A percentile compares a stretch with the other conserved stretches of the same genome.
Conservation (phyloP, 2,888 invertebrate genomes). For the Steinernema scapterisci region DNA sequence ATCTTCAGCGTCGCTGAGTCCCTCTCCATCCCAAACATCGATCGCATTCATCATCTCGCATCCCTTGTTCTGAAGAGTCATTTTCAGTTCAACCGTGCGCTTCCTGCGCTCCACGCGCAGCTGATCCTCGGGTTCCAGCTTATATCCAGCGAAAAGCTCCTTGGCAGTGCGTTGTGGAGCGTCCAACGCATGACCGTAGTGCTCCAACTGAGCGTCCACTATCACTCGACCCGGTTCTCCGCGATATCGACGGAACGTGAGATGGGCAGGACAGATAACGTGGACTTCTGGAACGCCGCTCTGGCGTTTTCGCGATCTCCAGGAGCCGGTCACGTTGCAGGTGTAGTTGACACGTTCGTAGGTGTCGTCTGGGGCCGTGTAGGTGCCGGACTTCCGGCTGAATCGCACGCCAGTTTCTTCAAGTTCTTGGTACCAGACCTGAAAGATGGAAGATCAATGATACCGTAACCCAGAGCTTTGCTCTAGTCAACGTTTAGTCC, state of each 20-base stretch:
- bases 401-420: conserved; percentile 9
- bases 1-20: background rate
- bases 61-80: background rate
- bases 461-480: background rate
- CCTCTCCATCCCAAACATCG: conserved; percentile 8
- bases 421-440: conserved; percentile 23
- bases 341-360: conserved; percentile 22
- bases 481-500: no score
- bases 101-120: conserved; percentile 22
- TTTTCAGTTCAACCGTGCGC: conserved; percentile 9
- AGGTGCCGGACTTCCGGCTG: background rate
- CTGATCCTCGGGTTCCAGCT: conserved; percentile 27
- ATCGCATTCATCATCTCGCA: conserved; percentile 1
- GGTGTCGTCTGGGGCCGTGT: conserved; percentile 22
- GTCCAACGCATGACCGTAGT: conserved; percentile 4
- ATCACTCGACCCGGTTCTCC: conserved; percentile 18
- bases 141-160: conserved; percentile 9
- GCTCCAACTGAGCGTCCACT: conserved; percentile 13
- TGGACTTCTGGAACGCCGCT: background rate
- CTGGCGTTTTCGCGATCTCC: background rate
- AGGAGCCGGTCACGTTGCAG: conserved; percentile 14
- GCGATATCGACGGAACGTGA: conserved; percentile 6
- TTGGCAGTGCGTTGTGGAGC: background rate
- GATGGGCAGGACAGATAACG: conserved; percentile 12
- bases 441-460: background rate